Evolutionary conservation across 2,113 vertebrate species (phyloP), one percentile per base, ranked within the genome.

Genomic region (Gallinago jamesoni): DNA sequence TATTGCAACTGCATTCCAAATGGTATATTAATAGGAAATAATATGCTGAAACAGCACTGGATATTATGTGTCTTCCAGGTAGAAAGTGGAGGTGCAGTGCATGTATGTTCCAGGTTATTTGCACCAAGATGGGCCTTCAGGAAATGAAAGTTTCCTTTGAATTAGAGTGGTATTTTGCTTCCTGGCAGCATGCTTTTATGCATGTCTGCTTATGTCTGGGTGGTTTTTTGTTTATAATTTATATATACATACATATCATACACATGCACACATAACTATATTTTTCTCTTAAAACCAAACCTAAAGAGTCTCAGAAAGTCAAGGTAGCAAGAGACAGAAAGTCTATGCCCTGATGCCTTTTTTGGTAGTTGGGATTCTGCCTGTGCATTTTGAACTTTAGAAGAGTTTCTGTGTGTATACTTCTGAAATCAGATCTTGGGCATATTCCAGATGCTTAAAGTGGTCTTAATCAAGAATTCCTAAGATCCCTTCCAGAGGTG

Each of bases 401-500:
- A 92, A 87, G 20, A 78, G 8, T 76, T 89, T 75, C 47, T 87
- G 24, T 35, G 20, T 62, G 5, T 55, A 28, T 69, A 59, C 18
- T 68, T 94, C 39, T 91, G 74, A 96, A 97, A 91, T 84, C 68
- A 86, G 41, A 95, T 47, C 37, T 80, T 91, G 31, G 56, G 12
- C 30, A 73, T 62, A 50, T 84, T 92, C 75, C 57, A 81, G 30
- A 18, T 20, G 3, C 56, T 90, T 86, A 69, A 91, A 87, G 64
- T 27, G 31, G 31, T 69, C 67, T 73, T 85, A 87, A 84, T 41
- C 55, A 73, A 57, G 24, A 87, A 78, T 67, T 30, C 59, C 39
- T 72, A 39, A 39, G 39, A 39, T 39, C 39, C 39, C 75, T 78
- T 96, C 37, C 77, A 90, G 77, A 79, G 70, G 20, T 53, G 25